Evolutionary conservation across 2,888 invertebrate genomes (phyloP).

Genomic region (Norana najaformis): DNA sequence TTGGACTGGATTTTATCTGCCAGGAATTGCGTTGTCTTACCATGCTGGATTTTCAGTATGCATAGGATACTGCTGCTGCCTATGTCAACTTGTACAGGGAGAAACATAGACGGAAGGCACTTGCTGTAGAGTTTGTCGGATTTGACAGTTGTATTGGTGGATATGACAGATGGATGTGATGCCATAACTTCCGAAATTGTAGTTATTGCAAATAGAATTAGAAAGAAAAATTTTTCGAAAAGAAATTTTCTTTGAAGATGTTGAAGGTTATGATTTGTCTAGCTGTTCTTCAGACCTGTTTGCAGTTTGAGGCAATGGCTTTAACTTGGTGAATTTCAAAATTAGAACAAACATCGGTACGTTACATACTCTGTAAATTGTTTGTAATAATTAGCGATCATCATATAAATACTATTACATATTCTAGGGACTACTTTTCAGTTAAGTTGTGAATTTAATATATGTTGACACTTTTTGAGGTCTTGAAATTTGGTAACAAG

Average conservation of each 20-base stretch:
- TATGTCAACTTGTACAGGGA: background rate
- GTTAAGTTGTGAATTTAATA: background rate
- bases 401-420: background rate
- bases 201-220: background rate
- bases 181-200: background rate
- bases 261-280: background rate
- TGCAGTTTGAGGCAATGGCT: background rate
- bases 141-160: background rate
- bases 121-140: background rate
- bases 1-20: background rate
- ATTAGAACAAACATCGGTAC: background rate
- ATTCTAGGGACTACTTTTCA: background rate
- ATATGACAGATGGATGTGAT: background rate
- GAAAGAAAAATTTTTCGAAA: background rate
- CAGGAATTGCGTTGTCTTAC: background rate
- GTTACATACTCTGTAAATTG: conserved; percentile 5
- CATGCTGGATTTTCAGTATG: background rate
- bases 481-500: background rate
- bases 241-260: background rate
- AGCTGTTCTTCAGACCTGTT: background rate
- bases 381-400: background rate
- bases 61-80: background rate
- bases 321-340: background rate
- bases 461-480: conserved; percentile 5
- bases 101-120: background rate